Evolutionary conservation across 2,888 invertebrate genomes (phyloP).

Genomic region (Hirtodrosophila cameraria): DNA sequence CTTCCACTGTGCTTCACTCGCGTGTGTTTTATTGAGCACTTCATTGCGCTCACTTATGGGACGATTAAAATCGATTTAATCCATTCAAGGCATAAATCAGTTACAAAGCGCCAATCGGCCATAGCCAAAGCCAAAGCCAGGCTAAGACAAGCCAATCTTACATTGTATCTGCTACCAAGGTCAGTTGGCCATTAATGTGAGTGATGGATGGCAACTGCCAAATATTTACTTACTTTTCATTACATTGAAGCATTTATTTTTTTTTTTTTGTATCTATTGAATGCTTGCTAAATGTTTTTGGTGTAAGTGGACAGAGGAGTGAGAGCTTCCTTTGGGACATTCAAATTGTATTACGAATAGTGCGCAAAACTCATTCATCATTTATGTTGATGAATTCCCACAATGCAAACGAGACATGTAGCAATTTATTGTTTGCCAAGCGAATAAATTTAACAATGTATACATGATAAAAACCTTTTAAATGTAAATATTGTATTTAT

Average conservation of each 20-base stretch:
- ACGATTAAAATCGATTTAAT: slow-evolving; percentile 77
- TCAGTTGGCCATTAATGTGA: slow-evolving; percentile 48
- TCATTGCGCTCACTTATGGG: slow-evolving; percentile 69
- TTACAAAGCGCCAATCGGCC: slow-evolving; percentile 24
- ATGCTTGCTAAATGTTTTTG: neutral
- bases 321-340: slow-evolving; percentile 5
- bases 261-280: slow-evolving; percentile 9
- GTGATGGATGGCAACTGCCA: slow-evolving; percentile 38
- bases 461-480: slow-evolving; percentile 46
- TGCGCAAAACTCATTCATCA: slow-evolving; percentile 53
- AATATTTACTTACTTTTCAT: slow-evolving; percentile 19
- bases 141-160: slow-evolving; percentile 21
- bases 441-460: slow-evolving; percentile 23
- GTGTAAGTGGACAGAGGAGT: neutral
- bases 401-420: slow-evolving; percentile 9
- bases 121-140: slow-evolving; percentile 19
- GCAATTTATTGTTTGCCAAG: slow-evolving; percentile 43
- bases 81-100: slow-evolving; percentile 69
- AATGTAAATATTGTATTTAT: slow-evolving; percentile 61
- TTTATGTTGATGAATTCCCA: slow-evolving; percentile 31
- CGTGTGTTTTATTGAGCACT: slow-evolving; percentile 75
- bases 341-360: slow-evolving; percentile 26
- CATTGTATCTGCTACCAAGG: slow-evolving; percentile 54
- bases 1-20: slow-evolving; percentile 31
- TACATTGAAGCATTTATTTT: slow-evolving; percentile 11